Evolutionary conservation across 2,888 invertebrate species (phyloP).

Genomic region (Deroplatys truncata): DNA sequence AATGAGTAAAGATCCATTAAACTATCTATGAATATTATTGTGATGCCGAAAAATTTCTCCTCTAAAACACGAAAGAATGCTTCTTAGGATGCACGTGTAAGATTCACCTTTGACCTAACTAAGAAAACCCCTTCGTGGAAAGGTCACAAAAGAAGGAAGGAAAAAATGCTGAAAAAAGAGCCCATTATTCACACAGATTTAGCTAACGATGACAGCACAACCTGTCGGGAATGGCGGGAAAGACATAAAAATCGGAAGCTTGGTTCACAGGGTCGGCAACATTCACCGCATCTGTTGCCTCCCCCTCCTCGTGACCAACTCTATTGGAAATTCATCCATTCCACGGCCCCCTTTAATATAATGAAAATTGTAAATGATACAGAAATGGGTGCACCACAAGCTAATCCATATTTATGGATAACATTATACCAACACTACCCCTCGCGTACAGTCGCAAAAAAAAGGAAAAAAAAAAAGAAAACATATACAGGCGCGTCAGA

Average conservation of each 20-base stretch:
- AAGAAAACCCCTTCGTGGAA: not conserved
- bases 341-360: not conserved
- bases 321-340: not conserved
- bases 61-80: not conserved
- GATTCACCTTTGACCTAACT: not conserved
- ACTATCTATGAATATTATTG: too few species aligned
- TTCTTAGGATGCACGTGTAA: not conserved
- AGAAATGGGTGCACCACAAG: not conserved
- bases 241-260: not conserved
- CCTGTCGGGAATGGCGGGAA: not conserved
- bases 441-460: not conserved
- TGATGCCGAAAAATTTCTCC: not conserved
- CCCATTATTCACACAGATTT: not conserved
- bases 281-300: not conserved
- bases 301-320: not conserved
- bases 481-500: not conserved
- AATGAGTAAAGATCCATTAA: too few species aligned
- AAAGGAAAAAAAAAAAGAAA: too few species aligned
- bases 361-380: conserved; percentile 9
- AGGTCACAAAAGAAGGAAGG: not conserved
- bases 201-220: not conserved
- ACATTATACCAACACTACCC: not conserved
- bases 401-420: conserved; percentile 16
- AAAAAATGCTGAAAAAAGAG: not conserved
- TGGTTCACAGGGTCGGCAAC: not conserved